Evolutionary conservation across 2,888 invertebrate genomes (phyloP).

Genomic region (Muschampia plurimacula): DNA sequence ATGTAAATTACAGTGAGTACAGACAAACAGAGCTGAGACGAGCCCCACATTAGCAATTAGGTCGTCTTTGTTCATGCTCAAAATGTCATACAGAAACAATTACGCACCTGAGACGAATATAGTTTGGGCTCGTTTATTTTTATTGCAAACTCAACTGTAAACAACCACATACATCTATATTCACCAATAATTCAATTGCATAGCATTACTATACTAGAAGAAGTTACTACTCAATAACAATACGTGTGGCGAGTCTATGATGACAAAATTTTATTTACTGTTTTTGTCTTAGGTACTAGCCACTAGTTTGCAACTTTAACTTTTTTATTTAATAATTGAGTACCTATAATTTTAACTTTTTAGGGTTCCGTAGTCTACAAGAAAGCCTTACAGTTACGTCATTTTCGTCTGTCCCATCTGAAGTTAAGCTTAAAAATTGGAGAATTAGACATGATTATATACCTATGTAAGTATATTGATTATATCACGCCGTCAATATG

Average conservation of each 20-base stretch:
- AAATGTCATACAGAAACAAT: constrained; percentile 56
- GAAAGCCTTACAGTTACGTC: too few relatives aligned
- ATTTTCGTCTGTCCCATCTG: too few relatives aligned
- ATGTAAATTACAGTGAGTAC: constrained; percentile 73
- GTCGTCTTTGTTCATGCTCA: constrained; percentile 69
- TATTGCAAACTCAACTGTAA: constrained; percentile 47
- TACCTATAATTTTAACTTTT: too few relatives aligned
- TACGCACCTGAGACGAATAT: constrained; percentile 54
- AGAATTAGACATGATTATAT: too few relatives aligned
- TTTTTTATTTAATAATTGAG: too few relatives aligned
- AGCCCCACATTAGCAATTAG: constrained; percentile 75
- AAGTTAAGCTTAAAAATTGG: too few relatives aligned
- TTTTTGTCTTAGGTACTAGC: too few relatives aligned
- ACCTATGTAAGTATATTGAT: too few relatives aligned
- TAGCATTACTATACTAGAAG: not conserved
- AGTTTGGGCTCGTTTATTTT: constrained; percentile 52
- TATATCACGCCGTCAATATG: too few relatives aligned
- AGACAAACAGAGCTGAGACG: constrained; percentile 69
- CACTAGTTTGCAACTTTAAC: too few relatives aligned
- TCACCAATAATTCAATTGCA: not conserved
- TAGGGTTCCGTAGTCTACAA: too few relatives aligned
- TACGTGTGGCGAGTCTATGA: not conserved
- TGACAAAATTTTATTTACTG: not conserved
- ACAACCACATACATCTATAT: constrained; percentile 19
- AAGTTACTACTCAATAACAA: not conserved